Evolutionary conservation across 1,140 invertebrate genomes (phyloP), one percentile per base, ranked within the genome.

Genomic region (Megathymus violae): DNA sequence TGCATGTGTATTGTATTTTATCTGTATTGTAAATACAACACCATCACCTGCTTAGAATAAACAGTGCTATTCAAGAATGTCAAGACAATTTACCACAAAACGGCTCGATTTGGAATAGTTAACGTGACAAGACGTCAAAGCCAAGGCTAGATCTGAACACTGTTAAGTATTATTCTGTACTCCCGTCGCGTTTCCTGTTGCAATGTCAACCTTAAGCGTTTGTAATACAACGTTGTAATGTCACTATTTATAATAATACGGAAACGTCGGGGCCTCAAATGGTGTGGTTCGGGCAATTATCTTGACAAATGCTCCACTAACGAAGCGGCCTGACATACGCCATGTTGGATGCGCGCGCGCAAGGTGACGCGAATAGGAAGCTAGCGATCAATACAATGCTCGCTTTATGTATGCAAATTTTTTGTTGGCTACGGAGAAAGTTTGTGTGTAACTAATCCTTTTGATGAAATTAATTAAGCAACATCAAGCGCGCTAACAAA

Each of bases 231-330:
- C 11, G 7, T 47, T 40, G 36, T 43, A 56, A 58, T 58, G 17
- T 62, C 48, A 51, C 66, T 76, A 69, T 75, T 74, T 75, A 78
- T 78, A 77, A 81, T 74, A 77, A 84, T 78, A 72, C 80, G 80
- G 80, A 87, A 85, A 85, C 69, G 74, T 78, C 76, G 74, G 67
- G 70, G 61, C 74, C 69, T 74, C 71, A 74, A 81, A 78, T 72
- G 76, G 78, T 62, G 63, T 52, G 66, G 69, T 82, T 78, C 70
- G 69, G 73, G 78, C 81, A 84, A 86, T 86, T 84, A 87, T 85
- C 79, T 83, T 83, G 80, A 85, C 84, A 87, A 87, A 87, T 87
- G 80, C 76, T 78, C 62, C 54, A 69, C 79, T 87, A 85, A 87
- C 79, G 84, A 85, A 85, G 76, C 63, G 44, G 61, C 62, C 64